These are phyloP conservation scores for Coptodon rendalli DNA, from an alignment of 2,113 vertebrate genomes.

Conservation along the genomic window DNA sequence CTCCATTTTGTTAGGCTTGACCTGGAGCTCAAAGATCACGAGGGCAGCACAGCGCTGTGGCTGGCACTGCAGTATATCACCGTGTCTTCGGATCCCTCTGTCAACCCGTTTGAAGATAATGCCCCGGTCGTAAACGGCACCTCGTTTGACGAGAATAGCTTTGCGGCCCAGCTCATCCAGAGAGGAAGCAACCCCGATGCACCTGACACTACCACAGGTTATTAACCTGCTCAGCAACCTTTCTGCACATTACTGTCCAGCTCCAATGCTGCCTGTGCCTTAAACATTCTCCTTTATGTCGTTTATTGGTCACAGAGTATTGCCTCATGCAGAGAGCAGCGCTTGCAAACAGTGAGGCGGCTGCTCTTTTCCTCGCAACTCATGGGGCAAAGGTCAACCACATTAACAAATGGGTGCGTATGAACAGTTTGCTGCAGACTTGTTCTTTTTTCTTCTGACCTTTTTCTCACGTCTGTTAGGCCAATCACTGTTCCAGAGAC, in stretches of 20 bases:
- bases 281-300: neutral
- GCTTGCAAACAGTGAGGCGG: slow-evolving; percentile 84
- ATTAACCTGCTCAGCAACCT: neutral
- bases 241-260: neutral
- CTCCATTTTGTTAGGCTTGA: slow-evolving; percentile 75
- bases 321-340: slow-evolving; percentile 93
- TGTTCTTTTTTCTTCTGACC: neutral
- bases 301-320: slow-evolving; percentile 72
- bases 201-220: slow-evolving; percentile 84
- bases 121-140: slow-evolving; percentile 88
- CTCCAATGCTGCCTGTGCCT: neutral
- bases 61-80: slow-evolving; percentile 94
- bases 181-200: slow-evolving; percentile 90
- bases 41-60: slow-evolving; percentile 96
- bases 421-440: neutral
- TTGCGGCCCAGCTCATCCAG: slow-evolving; percentile 90
- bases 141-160: slow-evolving; percentile 94
- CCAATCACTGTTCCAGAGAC: neutral
- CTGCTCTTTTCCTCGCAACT: slow-evolving; percentile 91
- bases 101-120: slow-evolving; percentile 94
- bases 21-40: slow-evolving; percentile 91
- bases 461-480: neutral
- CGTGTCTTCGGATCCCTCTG: slow-evolving; percentile 82
- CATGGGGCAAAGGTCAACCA: slow-evolving; percentile 94
- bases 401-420: slow-evolving; percentile 88